Base-by-base conservation (phyloP, 2,113 vertebrate genomes). In the Oostethus manadensis region DNA sequence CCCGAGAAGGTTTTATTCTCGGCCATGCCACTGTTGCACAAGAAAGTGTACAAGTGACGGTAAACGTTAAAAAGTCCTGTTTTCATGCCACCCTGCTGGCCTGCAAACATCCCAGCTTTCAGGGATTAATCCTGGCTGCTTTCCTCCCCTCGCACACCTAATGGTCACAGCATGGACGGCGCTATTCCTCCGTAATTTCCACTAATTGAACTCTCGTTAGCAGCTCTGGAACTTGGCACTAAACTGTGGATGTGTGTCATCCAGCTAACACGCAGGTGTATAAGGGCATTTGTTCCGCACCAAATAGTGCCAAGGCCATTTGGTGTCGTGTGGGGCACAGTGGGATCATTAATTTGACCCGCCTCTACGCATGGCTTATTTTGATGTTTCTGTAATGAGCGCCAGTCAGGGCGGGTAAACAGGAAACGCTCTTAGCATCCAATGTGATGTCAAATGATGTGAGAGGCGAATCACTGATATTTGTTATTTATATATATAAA, bases 361-460 rank as follows among this genome's bases (percentile, higher is more conserved):
- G 70, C 79, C 83, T 88, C 80, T 80, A 84, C 66, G 74, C 74
- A 70, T 54, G 70, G 77, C 84, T 86, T 83, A 87, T 86, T 88
- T 87, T 82, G 75, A 90, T 88, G 88, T 89, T 87, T 88, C 85
- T 78, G 82, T 88, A 89, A 90, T 87, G 86, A 89, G 84, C 74
- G 64, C 81, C 83, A 75, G 82, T 78, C 63, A 84, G 73, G 80
- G 79, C 77, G 83, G 79, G 81, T 82, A 88, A 87, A 86, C 84
- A 85, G 78, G 60, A 56, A 80, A 73, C 17, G 67, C 67, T 62
- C 70, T 68, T 77, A 66, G 74, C 81, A 57, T 74, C 71, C 73
- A 64, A 70, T 82, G 87, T 87, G 84, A 88, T 87, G 84, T 84
- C 77, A 81, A 80, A 83, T 61, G 77, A 80, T 78, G 81, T 75